These are phyloP conservation scores for Gryllus longicercus DNA, from an alignment of 2,888 invertebrate genomes.

Conservation along the genomic window DNA sequence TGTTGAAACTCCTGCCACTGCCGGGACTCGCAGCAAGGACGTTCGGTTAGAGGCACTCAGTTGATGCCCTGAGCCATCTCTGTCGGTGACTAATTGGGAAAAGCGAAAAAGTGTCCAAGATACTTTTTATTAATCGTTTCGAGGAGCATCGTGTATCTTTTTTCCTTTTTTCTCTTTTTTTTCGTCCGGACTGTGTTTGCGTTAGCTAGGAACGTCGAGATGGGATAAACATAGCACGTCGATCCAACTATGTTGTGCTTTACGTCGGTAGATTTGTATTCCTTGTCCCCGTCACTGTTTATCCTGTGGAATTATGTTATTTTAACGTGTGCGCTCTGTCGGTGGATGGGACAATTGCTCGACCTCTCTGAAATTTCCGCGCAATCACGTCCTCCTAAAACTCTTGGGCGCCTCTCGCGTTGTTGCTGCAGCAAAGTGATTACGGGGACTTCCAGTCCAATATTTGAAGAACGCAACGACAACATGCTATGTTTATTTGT, in stretches of 20 bases:
- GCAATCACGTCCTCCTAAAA: slow-evolving; percentile 4
- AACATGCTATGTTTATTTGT: neutral
- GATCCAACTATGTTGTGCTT: neutral
- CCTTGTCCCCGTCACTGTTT: neutral
- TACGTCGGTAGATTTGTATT: neutral
- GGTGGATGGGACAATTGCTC: neutral
- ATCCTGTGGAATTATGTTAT: slow-evolving; percentile 7
- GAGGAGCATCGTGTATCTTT: too few relatives aligned
- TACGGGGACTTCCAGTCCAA: neutral
- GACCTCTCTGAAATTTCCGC: neutral
- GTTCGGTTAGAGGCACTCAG: too few relatives aligned
- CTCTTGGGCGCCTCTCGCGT: neutral
- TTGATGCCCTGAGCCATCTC: too few relatives aligned
- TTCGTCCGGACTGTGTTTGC: too few relatives aligned
- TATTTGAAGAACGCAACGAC: neutral
- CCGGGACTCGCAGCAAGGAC: too few relatives aligned
- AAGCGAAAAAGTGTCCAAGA: too few relatives aligned
- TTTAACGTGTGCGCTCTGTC: neutral
- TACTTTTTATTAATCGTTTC: too few relatives aligned
- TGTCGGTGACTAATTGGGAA: too few relatives aligned
- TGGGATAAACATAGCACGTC: neutral
- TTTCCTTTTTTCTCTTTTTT: too few relatives aligned
- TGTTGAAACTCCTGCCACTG: too few relatives aligned
- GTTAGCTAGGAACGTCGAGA: too few relatives aligned
- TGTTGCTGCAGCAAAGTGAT: neutral